Evolutionary conservation across 2,888 invertebrate genomes (phyloP), one percentile per base, ranked within the genome.

Genomic region (Cryptocephalus primarius): DNA sequence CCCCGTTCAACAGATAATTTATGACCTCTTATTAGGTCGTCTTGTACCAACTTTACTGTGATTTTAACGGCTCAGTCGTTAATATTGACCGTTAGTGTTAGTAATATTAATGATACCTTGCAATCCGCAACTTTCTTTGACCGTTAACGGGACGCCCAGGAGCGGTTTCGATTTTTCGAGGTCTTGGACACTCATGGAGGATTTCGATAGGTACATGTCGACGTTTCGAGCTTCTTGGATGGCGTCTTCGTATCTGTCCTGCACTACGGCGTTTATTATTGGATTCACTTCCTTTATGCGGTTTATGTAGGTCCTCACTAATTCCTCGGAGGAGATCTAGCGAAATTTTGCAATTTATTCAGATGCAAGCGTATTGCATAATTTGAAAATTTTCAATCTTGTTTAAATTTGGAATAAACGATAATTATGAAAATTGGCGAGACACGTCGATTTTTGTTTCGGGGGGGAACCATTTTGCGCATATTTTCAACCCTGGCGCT

Each of bases 91-190:
- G 31, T 31, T 33, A 14, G 9, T 33, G 8, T 6, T 12, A 6
- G 13, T 32, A 13, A 13, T 33, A 32, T 47, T 22, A 22, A 22
- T 22, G 22, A 14, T 59, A 85, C 89, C 88, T 71, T 77, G 76
- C 1, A 89, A 71, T 1, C 77, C 77, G 58, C 89, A 84, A 55
- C 84, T 82, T 66, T 89, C 88, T 64, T 91, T 91, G 1, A 86
- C 80, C 2, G 88, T 87, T 40, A 88, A 75, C 0, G 91, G 91
- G 12, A 91, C 77, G 0, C 91, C 91, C 1, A 90, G 71, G 44
- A 91, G 69, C 0, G 90, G 90, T 52, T 77, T 63, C 75, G 12
- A 74, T 70, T 56, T 56, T 44, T 58, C 49, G 33, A 60, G 41
- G 47, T 64, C 61, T 40, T 56, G 49, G 31, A 54, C 44, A 22